These are phyloP conservation scores for Pitta sordida DNA, from an alignment of 2,113 vertebrate genomes.

Conservation along the genomic window DNA sequence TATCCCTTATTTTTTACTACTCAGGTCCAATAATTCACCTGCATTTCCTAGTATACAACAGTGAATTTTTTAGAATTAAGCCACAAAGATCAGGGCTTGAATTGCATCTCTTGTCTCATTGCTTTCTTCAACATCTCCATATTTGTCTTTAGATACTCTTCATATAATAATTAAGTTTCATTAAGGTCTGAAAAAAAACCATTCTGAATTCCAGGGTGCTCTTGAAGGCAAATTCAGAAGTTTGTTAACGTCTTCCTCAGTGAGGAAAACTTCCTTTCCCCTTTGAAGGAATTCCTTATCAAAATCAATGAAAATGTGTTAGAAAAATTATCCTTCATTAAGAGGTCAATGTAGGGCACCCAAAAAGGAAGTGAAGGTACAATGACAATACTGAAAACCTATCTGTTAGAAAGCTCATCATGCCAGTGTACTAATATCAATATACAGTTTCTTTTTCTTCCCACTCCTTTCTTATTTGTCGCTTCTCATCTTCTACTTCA, in stretches of 20 bases:
- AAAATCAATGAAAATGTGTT: not conserved
- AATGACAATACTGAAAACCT: not conserved
- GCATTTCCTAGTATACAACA: not conserved
- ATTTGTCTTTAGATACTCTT: not conserved
- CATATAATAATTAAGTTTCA: not conserved
- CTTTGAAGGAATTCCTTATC: not conserved
- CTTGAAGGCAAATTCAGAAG: not conserved
- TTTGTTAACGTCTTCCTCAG: not conserved
- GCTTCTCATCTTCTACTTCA: not conserved
- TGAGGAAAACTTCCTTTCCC: not conserved
- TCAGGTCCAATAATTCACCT: not conserved
- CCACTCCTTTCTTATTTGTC: not conserved
- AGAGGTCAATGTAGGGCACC: not conserved
- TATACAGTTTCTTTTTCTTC: not conserved
- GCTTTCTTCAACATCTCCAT: not conserved
- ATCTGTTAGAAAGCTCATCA: not conserved
- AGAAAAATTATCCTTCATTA: not conserved
- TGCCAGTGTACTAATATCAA: not conserved
- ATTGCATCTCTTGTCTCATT: not conserved
- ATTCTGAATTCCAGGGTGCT: not conserved
- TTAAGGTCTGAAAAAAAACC: not conserved
- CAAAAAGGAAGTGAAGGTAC: not conserved
- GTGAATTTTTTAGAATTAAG: not conserved
- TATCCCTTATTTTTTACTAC: not conserved
- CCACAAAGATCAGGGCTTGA: not conserved